A percentile compares a stretch with the other conserved stretches of the same genome.
These are phyloP conservation scores for Apantesis nais DNA, from an alignment of 2,888 invertebrate species.

Conservation along the genomic window DNA sequence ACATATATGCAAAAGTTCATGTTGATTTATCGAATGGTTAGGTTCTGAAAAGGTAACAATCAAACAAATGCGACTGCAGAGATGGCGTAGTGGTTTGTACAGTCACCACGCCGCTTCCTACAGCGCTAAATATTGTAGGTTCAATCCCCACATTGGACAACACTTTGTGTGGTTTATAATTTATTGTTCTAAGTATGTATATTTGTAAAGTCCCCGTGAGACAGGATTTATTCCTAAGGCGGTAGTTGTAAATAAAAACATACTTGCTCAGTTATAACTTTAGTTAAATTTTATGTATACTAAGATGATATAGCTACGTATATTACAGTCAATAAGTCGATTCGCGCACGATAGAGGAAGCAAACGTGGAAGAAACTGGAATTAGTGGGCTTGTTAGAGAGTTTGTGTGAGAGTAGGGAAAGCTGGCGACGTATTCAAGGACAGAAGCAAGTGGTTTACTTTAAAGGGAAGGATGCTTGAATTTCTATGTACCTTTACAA, in stretches of 20 bases:
- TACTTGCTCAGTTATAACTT: neutral
- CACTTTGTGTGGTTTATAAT: too few species aligned
- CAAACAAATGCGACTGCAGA: too few species aligned
- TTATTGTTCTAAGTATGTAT: too few species aligned
- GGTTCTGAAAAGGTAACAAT: neutral
- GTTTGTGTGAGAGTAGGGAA: neutral
- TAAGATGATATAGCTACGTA: neutral
- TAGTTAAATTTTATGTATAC: neutral
- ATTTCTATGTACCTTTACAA: neutral
- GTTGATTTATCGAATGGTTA: neutral
- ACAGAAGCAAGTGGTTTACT: neutral
- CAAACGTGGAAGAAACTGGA: neutral
- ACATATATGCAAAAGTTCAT: neutral
- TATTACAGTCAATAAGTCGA: neutral
- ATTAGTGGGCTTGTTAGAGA: neutral
- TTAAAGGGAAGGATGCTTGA: neutral
- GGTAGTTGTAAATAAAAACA: too few species aligned
- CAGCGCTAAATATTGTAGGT: too few species aligned
- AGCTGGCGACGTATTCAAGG: too few species aligned
- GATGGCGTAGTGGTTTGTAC: too few species aligned
- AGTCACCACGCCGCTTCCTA: too few species aligned
- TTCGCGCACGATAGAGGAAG: too few species aligned
- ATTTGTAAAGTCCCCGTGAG: too few species aligned
- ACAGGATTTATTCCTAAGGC: too few species aligned
- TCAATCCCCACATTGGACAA: too few species aligned